Evolutionary conservation across 2,113 vertebrate species (phyloP).

Genomic region (Oriolus oriolus): DNA sequence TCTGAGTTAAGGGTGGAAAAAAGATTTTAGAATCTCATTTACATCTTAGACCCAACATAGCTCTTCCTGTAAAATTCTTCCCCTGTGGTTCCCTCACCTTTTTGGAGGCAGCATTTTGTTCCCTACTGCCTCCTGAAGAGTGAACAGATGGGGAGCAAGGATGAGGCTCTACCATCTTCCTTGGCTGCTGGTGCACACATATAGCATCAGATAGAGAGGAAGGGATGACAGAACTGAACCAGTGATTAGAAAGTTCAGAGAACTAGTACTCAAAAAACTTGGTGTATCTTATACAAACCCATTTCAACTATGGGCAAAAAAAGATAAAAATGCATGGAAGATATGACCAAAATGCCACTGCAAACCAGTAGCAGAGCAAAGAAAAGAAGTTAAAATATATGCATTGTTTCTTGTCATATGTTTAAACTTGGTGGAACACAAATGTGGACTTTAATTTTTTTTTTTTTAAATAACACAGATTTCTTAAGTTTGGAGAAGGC

Average conservation of each 20-base stretch:
- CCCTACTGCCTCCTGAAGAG: not conserved
- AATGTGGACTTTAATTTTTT: not conserved
- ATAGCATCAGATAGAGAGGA: not conserved
- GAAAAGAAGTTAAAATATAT: not conserved
- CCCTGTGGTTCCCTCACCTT: not conserved
- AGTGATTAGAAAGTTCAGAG: not conserved
- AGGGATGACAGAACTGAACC: not conserved
- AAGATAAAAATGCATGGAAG: not conserved
- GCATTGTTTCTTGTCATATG: not conserved
- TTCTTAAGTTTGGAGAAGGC: not conserved
- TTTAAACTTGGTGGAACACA: not conserved
- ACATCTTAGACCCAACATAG: not conserved
- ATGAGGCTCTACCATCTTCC: not conserved
- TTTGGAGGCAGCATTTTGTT: not conserved
- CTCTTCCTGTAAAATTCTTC: not conserved
- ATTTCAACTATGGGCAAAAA: not conserved
- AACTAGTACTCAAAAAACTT: not conserved
- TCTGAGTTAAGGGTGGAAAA: not conserved
- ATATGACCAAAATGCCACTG: not conserved
- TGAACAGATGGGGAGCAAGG: accelerated
- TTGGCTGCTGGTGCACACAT: not conserved
- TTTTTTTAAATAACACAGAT: not conserved
- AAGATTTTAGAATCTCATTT: not conserved
- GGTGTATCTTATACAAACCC: not conserved
- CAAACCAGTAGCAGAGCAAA: not conserved